Base-by-base conservation (phyloP, 1,140 invertebrate genomes). In the Brachystomella parvula region DNA sequence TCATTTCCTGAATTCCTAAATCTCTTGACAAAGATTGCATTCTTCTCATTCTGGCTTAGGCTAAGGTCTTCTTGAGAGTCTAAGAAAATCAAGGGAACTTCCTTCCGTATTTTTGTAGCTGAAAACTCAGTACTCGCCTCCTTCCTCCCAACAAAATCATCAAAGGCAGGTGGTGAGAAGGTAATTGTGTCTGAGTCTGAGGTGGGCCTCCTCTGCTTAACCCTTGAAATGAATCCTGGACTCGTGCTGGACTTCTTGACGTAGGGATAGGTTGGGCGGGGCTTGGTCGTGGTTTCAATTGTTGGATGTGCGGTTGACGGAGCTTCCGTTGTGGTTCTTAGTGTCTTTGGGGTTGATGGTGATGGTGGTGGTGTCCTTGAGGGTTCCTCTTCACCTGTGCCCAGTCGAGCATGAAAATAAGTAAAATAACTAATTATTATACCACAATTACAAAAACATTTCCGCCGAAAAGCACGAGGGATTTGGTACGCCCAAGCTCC, bases 211-310 rank as follows among this genome's bases (percentile, higher is more conserved):
- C 39, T 61, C 57, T 66, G 57, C 53, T 49, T 56, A 64, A 61
- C 62, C 53, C 65, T 61, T 44, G 65, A 66, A 63, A 65, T 57
- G 61, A 63, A 53, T 31, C 68, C 68, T 66, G 65, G 61, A 59
- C 32, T 29, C 39, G 44, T 56, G 64, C 24, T 1, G 33, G 26
- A 30, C 39, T 35, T 47, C 17, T 31, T 53, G 35, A 29, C 26
- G 35, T 66, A 61, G 59, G 24, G 35, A 28, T 24, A 53, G 58
- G 9, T 29, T 31, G 3, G 32, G 15, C 60, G 12, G 21, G 12
- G 26, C 39, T 28, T 47, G 12, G 47, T 29, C 1, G 64, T 31
- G 28, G 21, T 19, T 47, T n/a, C n/a, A n/a, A n/a, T n/a, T n/a
- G n/a, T n/a, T n/a, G n/a, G 35, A 6, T 3, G 56, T 65, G 32